Evolutionary conservation across 92 coral and sea anemone species (phyloP), one percentile per base, ranked within the genome.

Genomic region (Isaurus tuberculatus): DNA sequence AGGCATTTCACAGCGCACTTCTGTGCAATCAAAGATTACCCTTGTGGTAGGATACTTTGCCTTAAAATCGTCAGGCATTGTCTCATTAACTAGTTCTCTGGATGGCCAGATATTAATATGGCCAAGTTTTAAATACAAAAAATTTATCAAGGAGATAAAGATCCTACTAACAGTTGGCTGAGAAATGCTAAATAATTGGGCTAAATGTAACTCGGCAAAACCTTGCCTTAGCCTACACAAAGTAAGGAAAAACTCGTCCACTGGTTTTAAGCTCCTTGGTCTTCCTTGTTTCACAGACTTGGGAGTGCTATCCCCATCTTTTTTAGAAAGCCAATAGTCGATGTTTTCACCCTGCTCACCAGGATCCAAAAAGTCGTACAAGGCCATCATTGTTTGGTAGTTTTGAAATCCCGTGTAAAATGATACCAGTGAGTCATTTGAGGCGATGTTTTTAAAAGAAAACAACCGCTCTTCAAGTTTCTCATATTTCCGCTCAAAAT

Each of bases 71-170:
- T 33, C 66, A 70, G 86, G 86, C 80, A 83, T 83, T 61, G 88
- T 85, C 83, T 73, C 83, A 43, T 42, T 37, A 4, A 85, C 83
- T 25, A 44, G 34, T 85, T 85, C 49, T 37, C 88, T 65, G 26
- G 88, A 74, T 11, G 86, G 89, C 89, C 89, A 86, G 27, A 86
- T 87, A 65, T 73, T 70, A 36, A 87, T 80, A 32, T 71, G 81
- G 64, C 82, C 90, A 80, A 86, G 65, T 63, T 71, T 80, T 27
- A 86, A 65, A 37, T 86, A 86, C 89, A 85, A n/a, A 66, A 44
- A 86, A 14, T 86, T 79, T 1, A 80, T 81, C 90, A 81, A 86
- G 6, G 90, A 64, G n/a, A 63, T 86, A 43, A 80, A 79, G 27
- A 86, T 70, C 51, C 90, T 10, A 25, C 90, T 86, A 1, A 86